Conservation (phyloP, 2,113 vertebrate genomes). For the Zosterops japonicus region DNA sequence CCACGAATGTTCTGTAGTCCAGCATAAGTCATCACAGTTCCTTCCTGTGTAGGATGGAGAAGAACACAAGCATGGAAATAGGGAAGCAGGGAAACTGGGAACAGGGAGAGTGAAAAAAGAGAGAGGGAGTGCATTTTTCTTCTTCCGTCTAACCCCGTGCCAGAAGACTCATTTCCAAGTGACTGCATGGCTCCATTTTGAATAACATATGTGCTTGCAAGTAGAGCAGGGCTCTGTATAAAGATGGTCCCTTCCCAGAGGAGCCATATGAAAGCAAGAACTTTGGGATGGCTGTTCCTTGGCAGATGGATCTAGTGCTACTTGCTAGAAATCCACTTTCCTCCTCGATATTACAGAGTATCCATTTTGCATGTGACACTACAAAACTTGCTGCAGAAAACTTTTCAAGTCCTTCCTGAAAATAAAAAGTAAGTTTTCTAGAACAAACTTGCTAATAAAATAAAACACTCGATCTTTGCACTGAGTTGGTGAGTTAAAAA, state of each 20-base stretch:
- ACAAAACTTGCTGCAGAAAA: background rate
- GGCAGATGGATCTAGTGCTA: background rate
- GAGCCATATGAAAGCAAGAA: background rate
- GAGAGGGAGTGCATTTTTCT: background rate
- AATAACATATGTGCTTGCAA: background rate
- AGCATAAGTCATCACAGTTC: background rate
- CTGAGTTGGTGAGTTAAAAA: background rate
- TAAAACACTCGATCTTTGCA: background rate
- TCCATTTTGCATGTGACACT: background rate
- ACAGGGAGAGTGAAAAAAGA: background rate
- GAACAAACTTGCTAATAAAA: background rate
- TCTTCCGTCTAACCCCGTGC: rapidly evolving
- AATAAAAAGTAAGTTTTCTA: background rate
- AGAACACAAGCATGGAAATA: background rate
- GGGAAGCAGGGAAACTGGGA: background rate
- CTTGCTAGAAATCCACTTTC: background rate
- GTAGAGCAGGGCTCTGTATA: background rate
- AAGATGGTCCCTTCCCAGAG: background rate
- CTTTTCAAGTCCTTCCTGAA: background rate
- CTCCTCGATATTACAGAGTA: background rate
- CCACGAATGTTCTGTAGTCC: background rate
- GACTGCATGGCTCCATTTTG: background rate
- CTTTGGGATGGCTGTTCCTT: rapidly evolving
- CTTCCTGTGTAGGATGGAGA: background rate
- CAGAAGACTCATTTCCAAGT: background rate